These are phyloP conservation scores for Gadus macrocephalus DNA, from an alignment of 2,113 vertebrate genomes.

Conservation along the genomic window DNA sequence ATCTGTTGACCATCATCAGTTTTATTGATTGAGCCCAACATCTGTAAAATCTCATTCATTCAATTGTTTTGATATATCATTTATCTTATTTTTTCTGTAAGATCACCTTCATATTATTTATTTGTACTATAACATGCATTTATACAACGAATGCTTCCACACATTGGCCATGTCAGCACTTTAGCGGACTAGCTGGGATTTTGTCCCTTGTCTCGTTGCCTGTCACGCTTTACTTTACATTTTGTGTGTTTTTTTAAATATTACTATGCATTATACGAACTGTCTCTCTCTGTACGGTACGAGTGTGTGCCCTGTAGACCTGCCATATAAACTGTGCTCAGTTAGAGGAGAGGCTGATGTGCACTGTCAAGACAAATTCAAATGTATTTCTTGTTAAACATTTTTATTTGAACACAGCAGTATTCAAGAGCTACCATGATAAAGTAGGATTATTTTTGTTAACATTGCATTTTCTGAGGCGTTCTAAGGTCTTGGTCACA, in stretches of 20 bases:
- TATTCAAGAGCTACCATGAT: neutral
- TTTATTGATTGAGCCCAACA: neutral
- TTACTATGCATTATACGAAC: slow-evolving; percentile 70
- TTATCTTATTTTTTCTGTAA: neutral
- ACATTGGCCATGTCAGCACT: slow-evolving; percentile 41
- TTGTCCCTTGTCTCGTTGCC: slow-evolving; percentile 46
- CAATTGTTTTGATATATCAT: slow-evolving; percentile 12
- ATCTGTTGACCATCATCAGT: neutral
- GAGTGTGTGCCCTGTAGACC: slow-evolving; percentile 39
- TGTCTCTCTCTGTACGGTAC: slow-evolving; percentile 51
- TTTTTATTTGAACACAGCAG: neutral
- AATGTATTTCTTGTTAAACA: slow-evolving; percentile 8
- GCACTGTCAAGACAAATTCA: slow-evolving; percentile 11
- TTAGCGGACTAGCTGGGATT: slow-evolving; percentile 15
- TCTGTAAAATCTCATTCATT: neutral
- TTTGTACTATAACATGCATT: slow-evolving; percentile 15
- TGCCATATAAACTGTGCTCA: slow-evolving; percentile 30
- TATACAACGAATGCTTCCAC: slow-evolving; percentile 49
- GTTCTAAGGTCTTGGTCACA: slow-evolving; percentile 9
- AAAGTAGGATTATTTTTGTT: neutral
- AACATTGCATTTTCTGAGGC: neutral
- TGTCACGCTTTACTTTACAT: slow-evolving; percentile 44
- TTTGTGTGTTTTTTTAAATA: slow-evolving; percentile 52
- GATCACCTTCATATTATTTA: neutral
- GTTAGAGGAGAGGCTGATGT: slow-evolving; percentile 12